phyloP scores from a whole-genome alignment of 2,113 vertebrate genomes.

The Axis porcinus region DNA sequence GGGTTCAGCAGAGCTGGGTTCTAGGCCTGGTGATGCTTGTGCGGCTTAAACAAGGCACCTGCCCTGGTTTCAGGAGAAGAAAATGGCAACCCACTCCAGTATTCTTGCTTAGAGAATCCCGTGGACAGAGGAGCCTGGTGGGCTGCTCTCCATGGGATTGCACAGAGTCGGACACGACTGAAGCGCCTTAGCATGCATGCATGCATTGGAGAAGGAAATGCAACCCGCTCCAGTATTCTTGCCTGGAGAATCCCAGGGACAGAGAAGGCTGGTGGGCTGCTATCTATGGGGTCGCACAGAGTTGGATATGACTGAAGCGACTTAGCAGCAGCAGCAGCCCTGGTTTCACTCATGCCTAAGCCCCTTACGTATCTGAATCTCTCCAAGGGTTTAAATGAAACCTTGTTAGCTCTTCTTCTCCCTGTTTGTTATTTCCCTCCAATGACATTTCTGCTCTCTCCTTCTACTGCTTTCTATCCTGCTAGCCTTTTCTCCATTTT shows the following conservation, averaged over 20 bases:
- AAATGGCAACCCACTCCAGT: not conserved
- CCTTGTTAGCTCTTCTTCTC: not conserved
- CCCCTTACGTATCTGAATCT: not conserved
- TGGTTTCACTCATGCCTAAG: not conserved
- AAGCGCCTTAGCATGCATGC: no score
- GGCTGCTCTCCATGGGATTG: not conserved
- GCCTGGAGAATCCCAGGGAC: no score
- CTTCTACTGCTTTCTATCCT: not conserved
- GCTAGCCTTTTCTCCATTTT: not conserved
- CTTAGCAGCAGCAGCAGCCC: not conserved
- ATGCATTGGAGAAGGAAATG: no score
- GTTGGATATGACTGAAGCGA: accelerated
- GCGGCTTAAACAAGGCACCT: not conserved
- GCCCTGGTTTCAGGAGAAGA: not conserved
- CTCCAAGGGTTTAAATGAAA: not conserved
- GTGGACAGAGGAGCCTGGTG: not conserved
- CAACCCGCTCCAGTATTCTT: no score
- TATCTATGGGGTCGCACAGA: not conserved
- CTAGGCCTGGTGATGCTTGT: not conserved
- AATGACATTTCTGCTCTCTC: not conserved
- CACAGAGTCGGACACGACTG: no score
- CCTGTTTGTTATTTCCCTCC: not conserved
- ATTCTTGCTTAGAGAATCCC: not conserved
- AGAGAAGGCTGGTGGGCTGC: no score
- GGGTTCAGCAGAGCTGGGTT: not conserved